Percentiles rank a stretch among this genome's conserved stretches.
Evolutionary conservation across 53 echinoderm and acorn worm genomes (phyloP).

Genomic region (Temnopleurus reevesii): DNA sequence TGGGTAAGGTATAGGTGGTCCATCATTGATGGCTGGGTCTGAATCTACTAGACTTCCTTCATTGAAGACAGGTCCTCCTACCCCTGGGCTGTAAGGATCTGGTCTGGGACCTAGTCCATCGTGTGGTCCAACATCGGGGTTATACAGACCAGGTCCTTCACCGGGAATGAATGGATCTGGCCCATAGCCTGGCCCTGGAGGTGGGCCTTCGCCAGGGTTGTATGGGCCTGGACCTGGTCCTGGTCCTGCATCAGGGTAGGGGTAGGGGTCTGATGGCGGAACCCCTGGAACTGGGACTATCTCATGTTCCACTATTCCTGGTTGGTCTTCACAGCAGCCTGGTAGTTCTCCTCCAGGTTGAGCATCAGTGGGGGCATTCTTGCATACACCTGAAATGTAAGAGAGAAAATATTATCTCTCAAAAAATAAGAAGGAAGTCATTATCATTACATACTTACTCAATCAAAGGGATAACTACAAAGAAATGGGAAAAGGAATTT

Average conservation of each 20-base stretch:
- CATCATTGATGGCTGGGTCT: slow-evolving; percentile 40
- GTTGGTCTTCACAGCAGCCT: slow-evolving; percentile 32
- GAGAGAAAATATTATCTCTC: not conserved
- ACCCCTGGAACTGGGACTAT: slow-evolving; percentile 20
- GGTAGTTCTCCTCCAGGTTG: not conserved
- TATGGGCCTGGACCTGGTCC: not conserved
- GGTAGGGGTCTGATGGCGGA: not conserved
- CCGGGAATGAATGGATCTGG: not conserved
- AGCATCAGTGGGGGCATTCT: not conserved
- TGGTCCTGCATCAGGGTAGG: not conserved
- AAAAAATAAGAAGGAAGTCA: too few relatives aligned
- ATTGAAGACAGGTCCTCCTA: not conserved
- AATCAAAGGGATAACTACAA: too few relatives aligned
- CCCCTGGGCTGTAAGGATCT: slow-evolving; percentile 19
- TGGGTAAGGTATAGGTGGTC: not conserved
- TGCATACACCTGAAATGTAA: slow-evolving; percentile 40
- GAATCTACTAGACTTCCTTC: not conserved
- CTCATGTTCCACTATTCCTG: not conserved
- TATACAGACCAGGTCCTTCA: not conserved
- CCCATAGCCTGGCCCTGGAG: not conserved
- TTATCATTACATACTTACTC: too few relatives aligned
- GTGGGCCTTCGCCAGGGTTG: not conserved
- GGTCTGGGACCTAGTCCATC: not conserved
- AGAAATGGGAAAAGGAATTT: too few relatives aligned
- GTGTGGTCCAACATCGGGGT: not conserved